Conservation (phyloP, 2,888 invertebrate genomes). For the Cantharis flavilabris region DNA sequence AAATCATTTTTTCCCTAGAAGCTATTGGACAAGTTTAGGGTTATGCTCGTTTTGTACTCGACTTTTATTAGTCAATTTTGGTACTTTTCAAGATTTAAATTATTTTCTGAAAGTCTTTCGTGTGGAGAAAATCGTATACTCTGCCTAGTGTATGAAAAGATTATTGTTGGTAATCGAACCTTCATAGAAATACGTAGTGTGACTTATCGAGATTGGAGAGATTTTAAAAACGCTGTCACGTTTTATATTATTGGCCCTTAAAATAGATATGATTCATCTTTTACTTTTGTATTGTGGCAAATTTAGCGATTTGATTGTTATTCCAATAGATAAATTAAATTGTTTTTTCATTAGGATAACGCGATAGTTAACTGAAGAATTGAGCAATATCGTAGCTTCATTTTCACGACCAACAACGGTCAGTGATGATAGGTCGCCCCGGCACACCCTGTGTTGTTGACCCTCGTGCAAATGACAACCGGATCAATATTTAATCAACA, state of each 20-base stretch:
- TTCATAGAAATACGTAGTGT: neutral
- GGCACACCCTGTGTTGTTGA: constrained; percentile 40
- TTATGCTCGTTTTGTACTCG: neutral
- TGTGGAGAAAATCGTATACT: neutral
- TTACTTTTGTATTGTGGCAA: neutral
- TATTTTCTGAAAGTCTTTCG: neutral
- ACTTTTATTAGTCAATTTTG: neutral
- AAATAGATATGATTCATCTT: neutral
- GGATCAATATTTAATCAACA: constrained; percentile 51
- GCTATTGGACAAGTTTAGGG: neutral
- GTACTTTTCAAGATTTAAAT: neutral
- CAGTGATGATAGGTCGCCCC: constrained; percentile 28
- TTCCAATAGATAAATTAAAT: neutral
- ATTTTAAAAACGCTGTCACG: neutral
- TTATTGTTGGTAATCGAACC: neutral
- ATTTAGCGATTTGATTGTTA: neutral
- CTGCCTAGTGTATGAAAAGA: neutral
- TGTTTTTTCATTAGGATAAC: neutral
- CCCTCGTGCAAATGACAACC: constrained; percentile 48
- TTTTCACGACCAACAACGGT: constrained; percentile 25
- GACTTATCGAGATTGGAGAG: neutral
- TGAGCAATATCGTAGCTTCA: neutral
- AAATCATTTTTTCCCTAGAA: neutral
- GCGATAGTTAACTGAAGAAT: neutral
- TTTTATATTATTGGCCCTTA: neutral